These are phyloP conservation scores for Sebastolobus alascanus DNA, from an alignment of 2,797 vertebrate species.

Conservation along the genomic window DNA sequence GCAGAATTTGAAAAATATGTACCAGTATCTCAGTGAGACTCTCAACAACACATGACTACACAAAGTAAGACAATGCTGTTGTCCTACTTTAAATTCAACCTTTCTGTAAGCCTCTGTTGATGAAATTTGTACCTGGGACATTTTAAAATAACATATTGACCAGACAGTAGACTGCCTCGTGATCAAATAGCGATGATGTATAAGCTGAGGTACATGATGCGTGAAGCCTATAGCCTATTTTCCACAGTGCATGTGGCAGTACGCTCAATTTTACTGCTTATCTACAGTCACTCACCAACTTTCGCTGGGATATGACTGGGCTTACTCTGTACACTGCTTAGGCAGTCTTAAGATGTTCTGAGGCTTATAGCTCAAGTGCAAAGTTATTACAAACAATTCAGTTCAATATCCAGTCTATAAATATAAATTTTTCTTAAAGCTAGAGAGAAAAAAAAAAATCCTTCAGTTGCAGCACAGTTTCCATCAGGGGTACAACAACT, in stretches of 20 bases:
- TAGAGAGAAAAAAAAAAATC: neutral
- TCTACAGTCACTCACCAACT: constrained; percentile 57
- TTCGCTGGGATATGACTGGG: constrained; percentile 47
- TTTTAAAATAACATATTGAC: constrained; percentile 52
- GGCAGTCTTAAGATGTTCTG: constrained; percentile 47
- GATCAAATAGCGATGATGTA: constrained; percentile 52
- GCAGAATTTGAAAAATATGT: constrained; percentile 11
- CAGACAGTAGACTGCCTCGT: constrained; percentile 33
- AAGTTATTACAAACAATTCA: constrained; percentile 53
- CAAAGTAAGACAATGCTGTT: constrained; percentile 6
- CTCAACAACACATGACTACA: constrained; percentile 12
- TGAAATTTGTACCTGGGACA: constrained; percentile 35
- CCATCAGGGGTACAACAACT: neutral
- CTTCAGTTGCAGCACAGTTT: neutral
- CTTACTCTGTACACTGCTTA: constrained; percentile 49
- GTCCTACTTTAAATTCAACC: constrained; percentile 7
- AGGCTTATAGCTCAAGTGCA: constrained; percentile 52
- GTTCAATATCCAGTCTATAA: constrained; percentile 24
- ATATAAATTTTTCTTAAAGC: constrained; percentile 14
- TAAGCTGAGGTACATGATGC: constrained; percentile 54
- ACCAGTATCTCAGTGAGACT: constrained; percentile 1
- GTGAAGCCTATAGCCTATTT: constrained; percentile 66
- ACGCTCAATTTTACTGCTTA: constrained; percentile 64
- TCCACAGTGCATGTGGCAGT: constrained; percentile 47
- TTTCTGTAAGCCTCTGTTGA: constrained; percentile 22